phyloP scores from a whole-genome alignment of 2,888 invertebrate species.

The Leptopilina myrica region DNA sequence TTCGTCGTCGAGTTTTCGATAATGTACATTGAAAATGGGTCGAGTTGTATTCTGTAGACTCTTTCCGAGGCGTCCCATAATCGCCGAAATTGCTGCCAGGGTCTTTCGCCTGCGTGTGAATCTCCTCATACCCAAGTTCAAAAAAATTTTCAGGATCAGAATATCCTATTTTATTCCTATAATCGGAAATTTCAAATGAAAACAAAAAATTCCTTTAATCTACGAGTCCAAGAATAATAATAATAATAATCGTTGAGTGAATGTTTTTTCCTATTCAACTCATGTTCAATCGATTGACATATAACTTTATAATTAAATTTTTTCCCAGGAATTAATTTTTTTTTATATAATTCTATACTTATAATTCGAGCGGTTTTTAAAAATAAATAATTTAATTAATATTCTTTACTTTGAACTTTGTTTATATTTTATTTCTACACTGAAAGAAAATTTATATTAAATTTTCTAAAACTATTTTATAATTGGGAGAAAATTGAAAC shows the following conservation, averaged over 20 bases:
- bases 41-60: slow-evolving; percentile 73
- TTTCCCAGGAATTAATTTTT: too few species aligned
- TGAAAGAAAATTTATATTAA: too few species aligned
- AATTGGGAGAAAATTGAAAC: too few species aligned
- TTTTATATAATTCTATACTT: too few species aligned
- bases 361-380: too few species aligned
- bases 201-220: background rate
- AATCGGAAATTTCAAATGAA: background rate
- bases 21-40: slow-evolving; percentile 79
- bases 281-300: background rate
- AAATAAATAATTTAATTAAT: too few species aligned
- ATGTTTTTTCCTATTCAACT: background rate
- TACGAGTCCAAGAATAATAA: too few species aligned
- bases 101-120: slow-evolving; percentile 74
- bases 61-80: slow-evolving; percentile 79
- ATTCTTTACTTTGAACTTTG: too few species aligned
- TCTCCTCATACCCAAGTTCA: slow-evolving; percentile 70
- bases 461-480: too few species aligned
- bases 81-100: slow-evolving; percentile 74
- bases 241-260: background rate
- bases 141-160: slow-evolving; percentile 15
- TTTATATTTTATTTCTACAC: too few species aligned
- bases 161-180: slow-evolving; percentile 20
- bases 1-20: slow-evolving; percentile 80
- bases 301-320: background rate